phyloP scores from a whole-genome alignment of 2,797 vertebrate species.

The Martes flavigula region DNA sequence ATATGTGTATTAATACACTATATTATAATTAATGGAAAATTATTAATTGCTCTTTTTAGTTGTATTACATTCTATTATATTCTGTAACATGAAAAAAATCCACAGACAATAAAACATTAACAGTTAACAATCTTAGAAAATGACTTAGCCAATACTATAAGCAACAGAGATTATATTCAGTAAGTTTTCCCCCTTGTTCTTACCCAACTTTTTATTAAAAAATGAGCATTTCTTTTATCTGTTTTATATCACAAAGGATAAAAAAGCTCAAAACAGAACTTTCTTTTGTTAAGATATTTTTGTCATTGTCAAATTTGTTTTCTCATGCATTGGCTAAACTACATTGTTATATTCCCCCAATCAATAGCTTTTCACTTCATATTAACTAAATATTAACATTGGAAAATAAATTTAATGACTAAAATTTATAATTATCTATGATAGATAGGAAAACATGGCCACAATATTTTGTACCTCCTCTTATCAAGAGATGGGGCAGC shows the following conservation, averaged over 20 bases:
- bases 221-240: neutral
- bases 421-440: neutral
- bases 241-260: neutral
- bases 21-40: neutral
- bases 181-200: neutral
- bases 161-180: neutral
- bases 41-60: neutral
- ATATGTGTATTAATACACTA: too few species aligned
- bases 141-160: neutral
- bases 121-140: neutral
- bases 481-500: neutral
- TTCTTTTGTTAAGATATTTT: neutral
- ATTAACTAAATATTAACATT: slow-evolving; percentile 7
- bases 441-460: neutral
- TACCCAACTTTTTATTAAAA: neutral
- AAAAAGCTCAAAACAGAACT: neutral
- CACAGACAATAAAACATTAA: neutral
- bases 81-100: neutral
- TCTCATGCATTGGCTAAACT: neutral
- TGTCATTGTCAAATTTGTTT: slow-evolving; percentile 14
- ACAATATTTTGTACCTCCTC: neutral
- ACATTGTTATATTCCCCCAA: neutral
- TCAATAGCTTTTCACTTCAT: neutral
- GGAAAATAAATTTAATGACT: slow-evolving; percentile 1
- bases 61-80: neutral